Conservation (phyloP, 1,140 invertebrate species). For the Trachymyrmex cornetzi region DNA sequence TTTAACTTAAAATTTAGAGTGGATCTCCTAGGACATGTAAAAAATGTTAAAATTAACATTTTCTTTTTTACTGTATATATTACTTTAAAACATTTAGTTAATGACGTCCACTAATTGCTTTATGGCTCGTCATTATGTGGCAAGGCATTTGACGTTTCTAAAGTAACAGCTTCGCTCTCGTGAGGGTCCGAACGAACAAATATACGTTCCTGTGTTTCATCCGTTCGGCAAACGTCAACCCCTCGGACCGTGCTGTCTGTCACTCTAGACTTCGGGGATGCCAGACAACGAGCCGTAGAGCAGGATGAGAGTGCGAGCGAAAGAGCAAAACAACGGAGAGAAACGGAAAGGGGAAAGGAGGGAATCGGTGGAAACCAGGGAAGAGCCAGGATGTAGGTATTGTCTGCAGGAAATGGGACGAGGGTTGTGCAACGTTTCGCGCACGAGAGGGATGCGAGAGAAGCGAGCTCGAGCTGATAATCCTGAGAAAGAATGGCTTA, state of each 20-base stretch:
- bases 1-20: too few relatives aligned
- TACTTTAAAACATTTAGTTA: constrained; percentile 11
- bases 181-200: constrained; percentile 69
- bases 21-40: too few relatives aligned
- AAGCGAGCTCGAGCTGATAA: constrained; percentile 70
- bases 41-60: too few relatives aligned
- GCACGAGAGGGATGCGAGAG: constrained; percentile 32
- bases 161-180: constrained; percentile 69
- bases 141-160: constrained; percentile 58
- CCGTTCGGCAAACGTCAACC: constrained; percentile 79
- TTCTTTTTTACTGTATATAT: too few relatives aligned
- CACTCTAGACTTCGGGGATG: constrained; percentile 80
- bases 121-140: constrained; percentile 44
- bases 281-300: constrained; percentile 75
- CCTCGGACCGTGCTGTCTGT: constrained; percentile 81
- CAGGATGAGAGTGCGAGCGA: constrained; percentile 25
- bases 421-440: constrained; percentile 69
- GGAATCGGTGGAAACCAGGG: neutral
- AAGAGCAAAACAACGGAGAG: constrained; percentile 41
- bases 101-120: constrained; percentile 50
- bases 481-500: constrained; percentile 76
- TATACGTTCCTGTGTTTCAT: constrained; percentile 76
- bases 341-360: constrained; percentile 28
- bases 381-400: constrained; percentile 70
- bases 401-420: constrained; percentile 82